These are phyloP conservation scores for Cephus cinctus DNA, from an alignment of 1,140 invertebrate genomes.

Conservation along the genomic window DNA sequence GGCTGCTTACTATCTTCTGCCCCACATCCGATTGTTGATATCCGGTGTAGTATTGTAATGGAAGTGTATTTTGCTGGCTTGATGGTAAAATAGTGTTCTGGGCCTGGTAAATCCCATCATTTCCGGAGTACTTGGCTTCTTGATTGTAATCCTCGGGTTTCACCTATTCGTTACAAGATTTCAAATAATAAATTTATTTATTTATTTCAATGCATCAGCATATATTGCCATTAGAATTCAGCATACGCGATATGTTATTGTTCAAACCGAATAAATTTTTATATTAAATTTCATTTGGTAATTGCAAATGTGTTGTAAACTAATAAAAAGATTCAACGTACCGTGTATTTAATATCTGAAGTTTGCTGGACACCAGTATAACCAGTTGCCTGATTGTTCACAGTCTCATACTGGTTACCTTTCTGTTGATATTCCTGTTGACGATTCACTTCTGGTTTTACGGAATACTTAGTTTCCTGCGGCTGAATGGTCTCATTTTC, in stretches of 20 bases:
- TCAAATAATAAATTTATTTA: too few relatives aligned
- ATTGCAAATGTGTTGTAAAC: too few relatives aligned
- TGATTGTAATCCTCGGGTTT: constrained; percentile 28
- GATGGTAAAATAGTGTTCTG: constrained; percentile 10
- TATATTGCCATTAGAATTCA: too few relatives aligned
- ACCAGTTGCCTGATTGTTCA: too few relatives aligned
- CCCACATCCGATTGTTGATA: constrained; percentile 16
- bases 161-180: constrained; percentile 19
- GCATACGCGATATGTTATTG: not conserved
- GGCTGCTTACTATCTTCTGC: constrained; percentile 17
- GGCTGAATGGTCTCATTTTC: constrained; percentile 18
- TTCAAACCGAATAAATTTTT: not conserved
- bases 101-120: constrained; percentile 25
- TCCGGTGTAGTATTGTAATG: constrained; percentile 23
- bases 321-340: not conserved
- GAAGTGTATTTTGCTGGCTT: constrained; percentile 15
- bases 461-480: constrained; percentile 28
- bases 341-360: constrained; percentile 17
- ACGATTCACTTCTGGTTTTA: constrained; percentile 25
- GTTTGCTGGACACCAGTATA: not conserved
- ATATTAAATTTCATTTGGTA: not conserved
- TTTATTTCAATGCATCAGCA: too few relatives aligned
- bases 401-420: too few relatives aligned
- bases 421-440: constrained; percentile 35
- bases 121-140: constrained; percentile 21